Evolutionary conservation across 2,797 vertebrate species (phyloP), one percentile per base, ranked within the genome.

Genomic region (Selene dorsalis): DNA sequence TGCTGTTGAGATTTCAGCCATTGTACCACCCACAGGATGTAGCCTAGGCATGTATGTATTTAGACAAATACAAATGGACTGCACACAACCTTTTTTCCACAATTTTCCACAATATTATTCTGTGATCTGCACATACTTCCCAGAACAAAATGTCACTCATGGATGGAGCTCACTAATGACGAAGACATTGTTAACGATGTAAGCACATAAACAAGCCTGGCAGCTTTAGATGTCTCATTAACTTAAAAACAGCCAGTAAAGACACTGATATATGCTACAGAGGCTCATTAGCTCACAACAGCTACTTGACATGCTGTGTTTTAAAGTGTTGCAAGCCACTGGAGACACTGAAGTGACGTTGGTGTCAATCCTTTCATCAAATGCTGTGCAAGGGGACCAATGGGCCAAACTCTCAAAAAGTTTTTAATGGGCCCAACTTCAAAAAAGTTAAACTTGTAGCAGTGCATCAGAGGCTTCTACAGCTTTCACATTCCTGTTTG

Each of bases 271-370:
- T 60, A 52, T 38, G 66, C 38, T 47, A 47, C 67, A 58, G 41
- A 84, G 26, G 48, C 85, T 84, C 76, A 84, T 87, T 89, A 87
- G 71, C 76, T 68, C 57, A 61, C 57, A 61, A 71, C 60, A 76
- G 50, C 1, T 66, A 71, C 69, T 57, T 69, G 48, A 58, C 69
- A 69, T 65, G 38, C 66, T 70, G 71, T 7, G 38, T 67, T 77
- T 41, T 48, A 43, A 79, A 63, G 41, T 60, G 52, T 8, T 16
- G 10, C 18, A 13, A 52, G 13, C 17, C 80, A 26, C 62, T 3
- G 14, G 77, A 83, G 75, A 80, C 41, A 14, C 35, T 24, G 58
- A 35, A n/a, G 39, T 16, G 56, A 62, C 39, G 16, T 55, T 43
- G 8, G 18, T 50, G 65, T 22, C 65, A 47, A 16, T 35, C 38